Evolutionary conservation across 2,113 vertebrate species (phyloP).

Genomic region (Malaclemys terrapin): DNA sequence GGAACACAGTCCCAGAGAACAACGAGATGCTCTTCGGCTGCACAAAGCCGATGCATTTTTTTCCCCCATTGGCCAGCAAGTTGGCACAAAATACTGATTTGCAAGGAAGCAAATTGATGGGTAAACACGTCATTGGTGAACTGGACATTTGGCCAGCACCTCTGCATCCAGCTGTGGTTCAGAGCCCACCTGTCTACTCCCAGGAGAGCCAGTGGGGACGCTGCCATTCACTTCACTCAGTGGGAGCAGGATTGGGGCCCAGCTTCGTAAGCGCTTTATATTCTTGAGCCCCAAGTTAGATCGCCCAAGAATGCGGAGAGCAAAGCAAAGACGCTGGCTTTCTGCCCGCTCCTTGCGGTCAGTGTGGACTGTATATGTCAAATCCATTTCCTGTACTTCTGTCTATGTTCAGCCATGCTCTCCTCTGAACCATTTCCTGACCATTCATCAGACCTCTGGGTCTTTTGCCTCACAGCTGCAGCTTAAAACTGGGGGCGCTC

Average conservation of each 20-base stretch:
- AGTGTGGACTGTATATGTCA: rapidly evolving
- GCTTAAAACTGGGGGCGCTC: not conserved
- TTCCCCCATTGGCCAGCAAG: rapidly evolving
- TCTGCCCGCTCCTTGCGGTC: rapidly evolving
- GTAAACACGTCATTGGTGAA: rapidly evolving
- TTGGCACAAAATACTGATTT: rapidly evolving
- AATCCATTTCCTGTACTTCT: not conserved
- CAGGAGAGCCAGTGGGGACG: not conserved
- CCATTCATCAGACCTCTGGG: not conserved
- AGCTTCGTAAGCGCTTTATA: not conserved
- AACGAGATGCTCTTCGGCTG: rapidly evolving
- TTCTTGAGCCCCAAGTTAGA: rapidly evolving
- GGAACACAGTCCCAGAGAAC: not conserved
- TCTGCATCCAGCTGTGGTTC: not conserved
- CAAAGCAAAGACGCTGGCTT: rapidly evolving
- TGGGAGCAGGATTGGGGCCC: not conserved
- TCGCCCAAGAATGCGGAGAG: rapidly evolving
- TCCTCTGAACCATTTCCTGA: not conserved
- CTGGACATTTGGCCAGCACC: rapidly evolving
- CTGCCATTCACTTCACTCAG: not conserved
- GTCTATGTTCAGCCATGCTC: rapidly evolving
- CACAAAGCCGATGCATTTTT: rapidly evolving
- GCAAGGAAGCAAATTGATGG: not conserved
- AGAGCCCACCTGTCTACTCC: not conserved
- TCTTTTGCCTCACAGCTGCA: not conserved